Evolutionary conservation across 1,140 invertebrate genomes (phyloP).

Genomic region (Drosophila tsacasi): DNA sequence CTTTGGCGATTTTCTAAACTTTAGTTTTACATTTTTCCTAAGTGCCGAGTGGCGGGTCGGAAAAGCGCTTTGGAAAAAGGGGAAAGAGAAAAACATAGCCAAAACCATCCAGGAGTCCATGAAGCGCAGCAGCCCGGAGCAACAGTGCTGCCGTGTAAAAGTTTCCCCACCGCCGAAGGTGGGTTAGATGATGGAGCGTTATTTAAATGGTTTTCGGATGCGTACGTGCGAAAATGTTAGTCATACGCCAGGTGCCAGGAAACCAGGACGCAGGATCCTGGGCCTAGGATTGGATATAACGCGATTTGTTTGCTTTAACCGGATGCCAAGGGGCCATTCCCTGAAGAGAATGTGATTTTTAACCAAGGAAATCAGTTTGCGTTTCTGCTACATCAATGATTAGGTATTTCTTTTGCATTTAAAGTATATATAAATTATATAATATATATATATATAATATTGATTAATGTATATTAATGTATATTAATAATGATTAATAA

Average conservation of each 20-base stretch:
- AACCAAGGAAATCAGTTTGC: not conserved
- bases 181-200: conserved; percentile 71
- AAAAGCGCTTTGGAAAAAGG: conserved; percentile 10
- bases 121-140: conserved; percentile 45
- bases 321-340: not conserved
- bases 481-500: too few species aligned
- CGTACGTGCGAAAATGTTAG: conserved; percentile 79
- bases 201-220: conserved; percentile 80
- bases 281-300: conserved; percentile 4
- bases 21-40: not conserved
- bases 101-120: conserved; percentile 37
- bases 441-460: too few species aligned
- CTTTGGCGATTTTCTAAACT: not conserved
- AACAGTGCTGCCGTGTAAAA: conserved; percentile 56
- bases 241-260: conserved; percentile 32
- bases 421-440: not conserved
- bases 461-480: too few species aligned
- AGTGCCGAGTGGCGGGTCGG: conserved; percentile 9
- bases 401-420: too few species aligned
- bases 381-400: not conserved
- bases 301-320: conserved; percentile 39
- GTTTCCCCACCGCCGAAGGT: conserved; percentile 38
- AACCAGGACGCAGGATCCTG: conserved; percentile 1
- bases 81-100: not conserved
- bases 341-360: not conserved